Conservation (phyloP, 2,797 vertebrate genomes). For the Coilia nasus region DNA sequence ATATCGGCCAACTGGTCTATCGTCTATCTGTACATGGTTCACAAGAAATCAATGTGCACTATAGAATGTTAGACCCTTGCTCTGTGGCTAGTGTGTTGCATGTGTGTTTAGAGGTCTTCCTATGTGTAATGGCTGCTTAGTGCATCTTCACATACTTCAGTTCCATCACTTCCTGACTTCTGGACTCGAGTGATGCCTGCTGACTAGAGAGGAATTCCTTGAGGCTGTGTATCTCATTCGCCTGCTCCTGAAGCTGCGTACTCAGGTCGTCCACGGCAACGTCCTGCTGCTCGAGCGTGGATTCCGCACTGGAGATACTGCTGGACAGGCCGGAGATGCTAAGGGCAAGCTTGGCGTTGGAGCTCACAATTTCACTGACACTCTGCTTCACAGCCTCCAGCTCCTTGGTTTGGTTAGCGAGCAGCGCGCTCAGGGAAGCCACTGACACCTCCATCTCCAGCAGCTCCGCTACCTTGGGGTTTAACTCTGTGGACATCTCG, state of each 20-base stretch:
- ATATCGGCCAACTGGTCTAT: too few relatives aligned
- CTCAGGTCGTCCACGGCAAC: slow-evolving; percentile 31
- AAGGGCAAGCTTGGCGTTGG: slow-evolving; percentile 48
- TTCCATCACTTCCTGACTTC: slow-evolving; percentile 41
- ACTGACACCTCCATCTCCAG: slow-evolving; percentile 51
- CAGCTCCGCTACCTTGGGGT: slow-evolving; percentile 47
- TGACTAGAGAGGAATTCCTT: slow-evolving; percentile 39
- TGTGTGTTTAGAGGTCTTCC: not conserved
- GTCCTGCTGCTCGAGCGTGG: slow-evolving; percentile 42
- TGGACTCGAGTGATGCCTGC: slow-evolving; percentile 32
- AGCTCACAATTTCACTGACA: slow-evolving; percentile 44
- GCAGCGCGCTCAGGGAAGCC: slow-evolving; percentile 34
- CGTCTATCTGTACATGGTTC: not conserved
- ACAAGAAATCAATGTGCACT: not conserved
- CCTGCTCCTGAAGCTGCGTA: slow-evolving; percentile 41
- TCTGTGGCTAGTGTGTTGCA: not conserved
- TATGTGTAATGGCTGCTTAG: not conserved
- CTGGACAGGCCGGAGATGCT: slow-evolving; percentile 42
- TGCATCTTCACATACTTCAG: slow-evolving; percentile 46
- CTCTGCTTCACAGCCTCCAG: slow-evolving; percentile 44
- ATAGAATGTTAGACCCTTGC: not conserved
- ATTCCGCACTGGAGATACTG: slow-evolving; percentile 33
- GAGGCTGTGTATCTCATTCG: slow-evolving; percentile 35
- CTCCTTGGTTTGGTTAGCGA: slow-evolving; percentile 44
- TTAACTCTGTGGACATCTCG: slow-evolving; percentile 31